A percentile compares a stretch with the other conserved stretches of the same genome.
Conservation (phyloP, 2,888 invertebrate genomes). For the Gryllus longicercus region DNA sequence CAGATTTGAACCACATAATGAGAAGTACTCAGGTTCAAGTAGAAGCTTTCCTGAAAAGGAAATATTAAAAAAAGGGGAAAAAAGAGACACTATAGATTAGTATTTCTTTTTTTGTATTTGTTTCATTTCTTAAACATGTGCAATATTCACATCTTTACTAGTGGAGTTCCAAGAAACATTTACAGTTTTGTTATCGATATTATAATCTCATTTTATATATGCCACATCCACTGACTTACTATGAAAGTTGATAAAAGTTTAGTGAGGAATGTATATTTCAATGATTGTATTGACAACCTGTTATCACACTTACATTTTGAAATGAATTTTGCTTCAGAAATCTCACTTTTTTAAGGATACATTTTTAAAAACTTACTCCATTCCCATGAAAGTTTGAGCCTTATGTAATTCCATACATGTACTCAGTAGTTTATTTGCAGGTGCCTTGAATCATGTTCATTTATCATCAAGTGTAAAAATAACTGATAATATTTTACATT, state of each 20-base stretch:
- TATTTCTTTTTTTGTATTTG: neutral
- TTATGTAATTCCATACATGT: neutral
- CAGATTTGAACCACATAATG: neutral
- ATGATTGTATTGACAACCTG: neutral
- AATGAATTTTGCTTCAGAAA: neutral
- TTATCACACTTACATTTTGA: neutral
- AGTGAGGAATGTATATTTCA: neutral
- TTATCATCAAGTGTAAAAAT: neutral
- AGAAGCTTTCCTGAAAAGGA: neutral
- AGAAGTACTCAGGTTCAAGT: neutral
- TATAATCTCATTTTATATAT: neutral
- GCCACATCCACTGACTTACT: neutral
- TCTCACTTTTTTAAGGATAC: neutral
- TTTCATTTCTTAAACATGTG: neutral
- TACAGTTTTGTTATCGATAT: neutral
- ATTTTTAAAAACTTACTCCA: neutral
- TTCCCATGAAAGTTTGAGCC: neutral
- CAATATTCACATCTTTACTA: neutral
- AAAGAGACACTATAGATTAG: neutral
- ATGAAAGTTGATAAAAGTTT: neutral
- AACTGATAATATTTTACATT: neutral
- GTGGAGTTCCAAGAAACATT: neutral
- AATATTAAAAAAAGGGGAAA: no score
- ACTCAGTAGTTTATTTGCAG: neutral
- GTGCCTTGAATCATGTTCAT: neutral